Conservation (phyloP, 2,888 invertebrate genomes). For the Amiota minor region DNA sequence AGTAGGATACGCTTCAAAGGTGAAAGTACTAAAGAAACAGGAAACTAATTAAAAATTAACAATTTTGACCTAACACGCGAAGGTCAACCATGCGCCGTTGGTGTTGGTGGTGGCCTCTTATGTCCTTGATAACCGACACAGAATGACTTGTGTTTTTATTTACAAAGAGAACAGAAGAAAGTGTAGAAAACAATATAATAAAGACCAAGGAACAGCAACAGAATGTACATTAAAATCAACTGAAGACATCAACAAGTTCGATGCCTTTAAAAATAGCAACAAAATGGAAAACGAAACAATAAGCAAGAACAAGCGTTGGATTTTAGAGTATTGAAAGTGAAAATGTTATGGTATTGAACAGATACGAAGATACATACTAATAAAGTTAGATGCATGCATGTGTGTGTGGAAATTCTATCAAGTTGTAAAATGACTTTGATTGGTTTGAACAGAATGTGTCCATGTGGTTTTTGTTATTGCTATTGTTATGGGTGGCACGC, state of each 20-base stretch:
- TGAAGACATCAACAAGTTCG: slow-evolving; percentile 17
- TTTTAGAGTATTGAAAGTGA: background rate
- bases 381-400: too few relatives aligned
- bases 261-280: slow-evolving; percentile 7
- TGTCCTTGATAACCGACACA: too few relatives aligned
- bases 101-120: background rate
- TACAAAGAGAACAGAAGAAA: too few relatives aligned
- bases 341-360: background rate
- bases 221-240: background rate
- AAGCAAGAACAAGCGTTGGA: too few relatives aligned
- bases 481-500: too few relatives aligned
- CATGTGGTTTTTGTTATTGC: too few relatives aligned
- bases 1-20: slow-evolving; percentile 8
- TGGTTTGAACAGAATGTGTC: too few relatives aligned
- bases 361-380: too few relatives aligned
- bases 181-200: too few relatives aligned
- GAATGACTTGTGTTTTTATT: too few relatives aligned
- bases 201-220: background rate
- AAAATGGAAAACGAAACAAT: background rate
- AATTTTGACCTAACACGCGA: slow-evolving; percentile 58
- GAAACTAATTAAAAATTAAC: slow-evolving; percentile 66
- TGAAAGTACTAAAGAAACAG: slow-evolving; percentile 18
- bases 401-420: too few relatives aligned
- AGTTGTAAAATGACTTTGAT: too few relatives aligned
- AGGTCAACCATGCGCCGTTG: slow-evolving; percentile 49